phyloP scores from a whole-genome alignment of 2,888 invertebrate species.

The Melinopterus prodromus region DNA sequence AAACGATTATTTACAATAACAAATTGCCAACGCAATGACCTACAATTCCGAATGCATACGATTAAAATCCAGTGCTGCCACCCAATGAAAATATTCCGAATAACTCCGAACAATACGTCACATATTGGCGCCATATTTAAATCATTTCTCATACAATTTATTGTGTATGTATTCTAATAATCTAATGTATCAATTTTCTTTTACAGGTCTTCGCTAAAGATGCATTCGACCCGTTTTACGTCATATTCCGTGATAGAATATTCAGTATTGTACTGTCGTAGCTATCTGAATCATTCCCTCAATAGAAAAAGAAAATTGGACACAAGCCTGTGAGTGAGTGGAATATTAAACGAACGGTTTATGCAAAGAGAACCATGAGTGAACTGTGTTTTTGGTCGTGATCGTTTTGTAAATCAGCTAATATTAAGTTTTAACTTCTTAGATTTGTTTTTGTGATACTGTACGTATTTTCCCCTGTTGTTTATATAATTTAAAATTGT shows the following conservation, averaged over 20 bases:
- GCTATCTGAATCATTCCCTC: slow-evolving; percentile 33
- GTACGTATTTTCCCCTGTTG: slow-evolving; percentile 17
- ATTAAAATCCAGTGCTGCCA: neutral
- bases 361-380: slow-evolving; percentile 32
- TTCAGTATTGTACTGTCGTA: slow-evolving; percentile 33
- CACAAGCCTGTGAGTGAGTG: slow-evolving; percentile 35
- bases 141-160: neutral
- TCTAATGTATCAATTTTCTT: neutral
- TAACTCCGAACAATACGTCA: neutral
- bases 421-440: slow-evolving; percentile 31
- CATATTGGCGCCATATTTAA: neutral
- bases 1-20: slow-evolving; percentile 22
- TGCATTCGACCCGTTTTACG: slow-evolving; percentile 30
- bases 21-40: slow-evolving; percentile 23
- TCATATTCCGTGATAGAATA: slow-evolving; percentile 36
- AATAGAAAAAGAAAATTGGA: slow-evolving; percentile 30
- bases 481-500: slow-evolving; percentile 9
- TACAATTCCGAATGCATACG: slow-evolving; percentile 27
- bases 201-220: slow-evolving; percentile 7
- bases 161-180: neutral
- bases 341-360: slow-evolving; percentile 31
- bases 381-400: slow-evolving; percentile 37
- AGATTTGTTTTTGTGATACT: slow-evolving; percentile 31
- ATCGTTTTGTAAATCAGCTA: slow-evolving; percentile 33
- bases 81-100: neutral